Evolutionary conservation across 2,797 vertebrate species (phyloP), one percentile per base, ranked within the genome.

Genomic region (Ispidina lecontei): DNA sequence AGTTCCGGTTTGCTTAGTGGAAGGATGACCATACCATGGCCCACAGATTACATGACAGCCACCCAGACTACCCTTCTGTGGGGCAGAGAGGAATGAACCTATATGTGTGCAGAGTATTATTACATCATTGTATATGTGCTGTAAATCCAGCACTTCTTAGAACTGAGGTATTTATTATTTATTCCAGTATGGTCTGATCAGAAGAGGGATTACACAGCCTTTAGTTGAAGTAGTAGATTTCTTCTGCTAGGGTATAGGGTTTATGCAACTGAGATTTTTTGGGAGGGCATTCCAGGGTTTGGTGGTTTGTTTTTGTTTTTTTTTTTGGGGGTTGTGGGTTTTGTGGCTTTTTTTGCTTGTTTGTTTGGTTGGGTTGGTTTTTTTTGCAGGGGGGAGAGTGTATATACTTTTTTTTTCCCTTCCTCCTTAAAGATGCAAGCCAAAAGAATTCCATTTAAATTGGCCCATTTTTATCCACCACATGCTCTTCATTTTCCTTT

Each of bases 101-200:
- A 11, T 41, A 10, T 28, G 39, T 14, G 3, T 43, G 47, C 22
- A 28, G 52, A 49, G 15, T 49, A 14, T 31, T 31, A 26, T 43
- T 10, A 6, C 22, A 0, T 39, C 58, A 51, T 62, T 84, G n/a
- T 58, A 1, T 43, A 21, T 0, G 0, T 63, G 28, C 18, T 76
- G 17, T 44, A 39, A 58, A 63, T 52, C 9, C 39, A 47, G 1
- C 2, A 9, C 20, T 81, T 63, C 20, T 5, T 54, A 37, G n/a
- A 41, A n/a, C 41, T 3, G 16, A 41, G 25, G 12, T 16, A 2
- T 49, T 49, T 73, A 7, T 60, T 55, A 21, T n/a, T 41, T 72
- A 11, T 70, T 69, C 22, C 22, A 31, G 16, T 60, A 14, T n/a
- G 23, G 12, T 21, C 33, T 83, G 21, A 35, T 70, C 43, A 56